Percentiles rank a stretch among this genome's conserved stretches.
Evolutionary conservation across 2,888 invertebrate genomes (phyloP).

Genomic region (Rapana venosa): DNA sequence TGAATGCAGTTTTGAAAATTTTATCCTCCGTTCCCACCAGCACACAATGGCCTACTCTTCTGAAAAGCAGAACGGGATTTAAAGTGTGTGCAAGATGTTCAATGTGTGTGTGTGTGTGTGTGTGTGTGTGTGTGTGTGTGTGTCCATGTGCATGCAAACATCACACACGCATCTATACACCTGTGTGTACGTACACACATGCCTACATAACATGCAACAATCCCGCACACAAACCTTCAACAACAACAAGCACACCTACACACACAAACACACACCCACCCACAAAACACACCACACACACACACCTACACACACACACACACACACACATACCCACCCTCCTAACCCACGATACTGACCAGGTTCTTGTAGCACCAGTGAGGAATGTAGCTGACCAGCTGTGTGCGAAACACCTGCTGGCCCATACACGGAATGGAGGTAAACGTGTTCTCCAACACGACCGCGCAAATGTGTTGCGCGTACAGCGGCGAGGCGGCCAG

Average conservation of each 20-base stretch:
- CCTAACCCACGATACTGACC: constrained; percentile 81
- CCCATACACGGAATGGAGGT: constrained; percentile 97
- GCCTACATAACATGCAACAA: not conserved
- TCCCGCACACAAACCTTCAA: too few species aligned
- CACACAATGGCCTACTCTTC: too few species aligned
- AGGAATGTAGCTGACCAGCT: constrained; percentile 86
- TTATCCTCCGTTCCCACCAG: too few species aligned
- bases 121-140: too few species aligned
- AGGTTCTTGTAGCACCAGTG: constrained; percentile 93
- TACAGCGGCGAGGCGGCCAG: constrained; percentile 88
- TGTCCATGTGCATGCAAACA: too few species aligned
- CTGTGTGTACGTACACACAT: not conserved
- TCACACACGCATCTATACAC: not conserved
- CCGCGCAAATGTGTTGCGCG: constrained; percentile 88
- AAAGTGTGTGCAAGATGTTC: too few species aligned
- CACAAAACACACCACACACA: not conserved
- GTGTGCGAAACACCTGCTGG: constrained; percentile 87
- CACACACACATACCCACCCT: not conserved
- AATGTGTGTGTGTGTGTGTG: too few species aligned
- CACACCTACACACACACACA: not conserved
- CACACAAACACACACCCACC: not conserved
- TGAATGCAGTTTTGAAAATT: too few species aligned
- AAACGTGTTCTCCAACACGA: constrained; percentile 96
- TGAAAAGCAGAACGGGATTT: too few species aligned
- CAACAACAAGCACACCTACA: not conserved